Conservation (phyloP, 2,888 invertebrate species). For the Zele albiditarsus region DNA sequence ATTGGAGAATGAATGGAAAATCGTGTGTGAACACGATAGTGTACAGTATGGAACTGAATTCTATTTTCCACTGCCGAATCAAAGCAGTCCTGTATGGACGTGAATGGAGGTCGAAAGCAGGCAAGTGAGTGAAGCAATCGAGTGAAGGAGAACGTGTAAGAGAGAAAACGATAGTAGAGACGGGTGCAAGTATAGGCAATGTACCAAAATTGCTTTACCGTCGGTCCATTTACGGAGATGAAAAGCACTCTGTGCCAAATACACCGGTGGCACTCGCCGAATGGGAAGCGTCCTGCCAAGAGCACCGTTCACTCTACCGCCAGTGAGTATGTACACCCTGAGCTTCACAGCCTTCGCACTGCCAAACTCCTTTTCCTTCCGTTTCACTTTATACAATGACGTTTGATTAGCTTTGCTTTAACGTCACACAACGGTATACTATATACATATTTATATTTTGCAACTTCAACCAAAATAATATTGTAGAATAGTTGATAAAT, state of each 20-base stretch:
- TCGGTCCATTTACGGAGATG: slow-evolving; percentile 71
- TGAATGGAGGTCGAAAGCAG: slow-evolving; percentile 33
- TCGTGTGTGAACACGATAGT: not conserved
- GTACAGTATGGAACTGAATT: not conserved
- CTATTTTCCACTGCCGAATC: slow-evolving; percentile 26
- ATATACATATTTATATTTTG: not conserved
- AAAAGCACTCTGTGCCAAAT: slow-evolving; percentile 71
- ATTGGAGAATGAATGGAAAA: not conserved
- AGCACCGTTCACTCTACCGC: slow-evolving; percentile 53
- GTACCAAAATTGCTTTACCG: slow-evolving; percentile 71
- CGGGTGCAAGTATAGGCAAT: slow-evolving; percentile 65
- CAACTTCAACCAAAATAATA: not conserved
- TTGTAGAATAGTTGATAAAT: not conserved
- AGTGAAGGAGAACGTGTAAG: not conserved
- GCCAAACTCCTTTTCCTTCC: slow-evolving; percentile 33
- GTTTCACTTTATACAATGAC: slow-evolving; percentile 35
- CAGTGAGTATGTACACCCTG: slow-evolving; percentile 22
- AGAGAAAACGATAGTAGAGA: slow-evolving; percentile 14
- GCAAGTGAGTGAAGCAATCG: slow-evolving; percentile 21
- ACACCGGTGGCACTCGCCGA: slow-evolving; percentile 63
- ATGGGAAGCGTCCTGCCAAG: slow-evolving; percentile 59
- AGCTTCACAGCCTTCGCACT: slow-evolving; percentile 35
- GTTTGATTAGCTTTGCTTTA: slow-evolving; percentile 35
- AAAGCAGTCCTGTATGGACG: slow-evolving; percentile 22
- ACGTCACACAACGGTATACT: not conserved